Conservation (phyloP, 2,888 invertebrate species). For the Aelia acuminata region DNA sequence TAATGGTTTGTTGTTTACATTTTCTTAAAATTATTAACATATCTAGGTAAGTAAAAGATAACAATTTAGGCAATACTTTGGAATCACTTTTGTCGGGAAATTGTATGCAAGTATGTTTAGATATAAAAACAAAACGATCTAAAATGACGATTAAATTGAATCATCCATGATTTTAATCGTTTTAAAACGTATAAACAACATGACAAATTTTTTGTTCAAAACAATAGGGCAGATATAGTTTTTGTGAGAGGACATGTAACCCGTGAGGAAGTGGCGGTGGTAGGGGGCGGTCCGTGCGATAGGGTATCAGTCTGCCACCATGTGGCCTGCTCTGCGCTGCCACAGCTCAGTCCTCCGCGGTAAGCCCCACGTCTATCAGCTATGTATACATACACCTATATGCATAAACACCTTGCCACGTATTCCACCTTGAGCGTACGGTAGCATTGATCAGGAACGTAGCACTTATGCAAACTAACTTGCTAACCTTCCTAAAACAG, state of each 20-base stretch:
- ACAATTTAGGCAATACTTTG: too few relatives aligned
- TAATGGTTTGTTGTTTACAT: too few relatives aligned
- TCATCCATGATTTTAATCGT: too few relatives aligned
- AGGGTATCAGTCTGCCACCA: constrained; percentile 45
- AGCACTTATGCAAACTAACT: neutral
- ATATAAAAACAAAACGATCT: too few relatives aligned
- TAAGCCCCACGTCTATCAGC: neutral
- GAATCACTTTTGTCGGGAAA: too few relatives aligned
- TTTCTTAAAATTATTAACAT: too few relatives aligned
- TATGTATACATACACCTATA: too few relatives aligned
- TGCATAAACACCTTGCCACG: neutral
- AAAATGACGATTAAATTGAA: too few relatives aligned
- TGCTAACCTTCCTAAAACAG: constrained; percentile 6
- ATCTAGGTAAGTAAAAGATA: too few relatives aligned
- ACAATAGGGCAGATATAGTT: neutral
- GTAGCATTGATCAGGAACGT: neutral
- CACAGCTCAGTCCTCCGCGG: neutral
- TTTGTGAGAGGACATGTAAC: neutral
- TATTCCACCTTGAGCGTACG: neutral
- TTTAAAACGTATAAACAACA: too few relatives aligned
- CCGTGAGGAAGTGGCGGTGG: constrained; percentile 1
- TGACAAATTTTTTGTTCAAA: neutral
- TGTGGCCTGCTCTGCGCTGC: neutral
- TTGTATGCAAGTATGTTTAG: too few relatives aligned
- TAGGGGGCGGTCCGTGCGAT: constrained; percentile 22